Conservation (phyloP, 2,797 vertebrate species). For the Cossypha dichroa region DNA sequence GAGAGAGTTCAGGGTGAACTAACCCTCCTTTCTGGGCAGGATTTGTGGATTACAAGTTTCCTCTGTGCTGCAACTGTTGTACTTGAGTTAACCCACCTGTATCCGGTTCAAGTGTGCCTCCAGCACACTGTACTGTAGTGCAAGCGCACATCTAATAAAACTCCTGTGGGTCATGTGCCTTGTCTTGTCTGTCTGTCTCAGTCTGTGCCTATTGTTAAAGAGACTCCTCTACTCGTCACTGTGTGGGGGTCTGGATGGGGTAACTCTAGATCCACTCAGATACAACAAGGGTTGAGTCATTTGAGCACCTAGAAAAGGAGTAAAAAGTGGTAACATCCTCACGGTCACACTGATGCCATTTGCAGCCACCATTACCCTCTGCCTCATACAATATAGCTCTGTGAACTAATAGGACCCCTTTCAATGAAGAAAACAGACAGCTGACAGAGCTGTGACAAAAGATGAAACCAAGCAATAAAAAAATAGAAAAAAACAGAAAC, state of each 20-base stretch:
- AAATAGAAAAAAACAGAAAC: not conserved
- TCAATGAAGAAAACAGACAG: not conserved
- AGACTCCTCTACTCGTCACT: fast-evolving
- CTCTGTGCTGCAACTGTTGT: constrained; percentile 31
- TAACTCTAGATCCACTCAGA: not conserved
- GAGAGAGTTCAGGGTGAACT: not conserved
- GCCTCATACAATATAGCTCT: not conserved
- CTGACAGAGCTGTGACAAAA: not conserved
- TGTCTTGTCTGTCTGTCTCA: not conserved
- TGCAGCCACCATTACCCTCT: not conserved
- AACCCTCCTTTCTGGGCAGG: not conserved
- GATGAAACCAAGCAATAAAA: not conserved
- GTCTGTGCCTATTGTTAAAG: not conserved
- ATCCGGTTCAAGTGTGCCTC: constrained; percentile 11
- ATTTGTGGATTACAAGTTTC: not conserved
- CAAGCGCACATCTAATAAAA: constrained; percentile 44
- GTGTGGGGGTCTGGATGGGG: not conserved
- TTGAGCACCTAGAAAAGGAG: not conserved
- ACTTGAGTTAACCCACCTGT: constrained; percentile 10
- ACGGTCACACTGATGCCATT: fast-evolving
- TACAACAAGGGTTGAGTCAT: not conserved
- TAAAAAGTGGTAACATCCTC: not conserved
- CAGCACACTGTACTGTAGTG: constrained; percentile 40
- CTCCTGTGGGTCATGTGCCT: not conserved
- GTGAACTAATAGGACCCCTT: not conserved